phyloP scores from a whole-genome alignment of 2,888 invertebrate species.

The Chalcosyrphus nemorum region DNA sequence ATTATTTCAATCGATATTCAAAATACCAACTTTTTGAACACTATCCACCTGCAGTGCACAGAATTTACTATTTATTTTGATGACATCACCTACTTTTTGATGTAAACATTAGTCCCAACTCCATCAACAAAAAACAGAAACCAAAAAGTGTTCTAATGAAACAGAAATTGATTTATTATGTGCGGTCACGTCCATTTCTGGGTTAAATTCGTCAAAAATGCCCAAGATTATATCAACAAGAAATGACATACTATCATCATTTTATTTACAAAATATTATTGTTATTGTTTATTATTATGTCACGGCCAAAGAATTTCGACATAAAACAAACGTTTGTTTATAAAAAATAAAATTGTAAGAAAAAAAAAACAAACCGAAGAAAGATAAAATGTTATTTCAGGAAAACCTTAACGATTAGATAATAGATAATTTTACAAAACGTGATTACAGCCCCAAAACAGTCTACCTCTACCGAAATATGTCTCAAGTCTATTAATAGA shows the following conservation, averaged over 20 bases:
- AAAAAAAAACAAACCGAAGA: no score
- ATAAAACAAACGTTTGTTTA: background rate
- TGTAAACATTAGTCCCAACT: background rate
- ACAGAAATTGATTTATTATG: background rate
- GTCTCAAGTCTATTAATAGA: background rate
- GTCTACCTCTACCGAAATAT: background rate
- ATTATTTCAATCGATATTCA: no score
- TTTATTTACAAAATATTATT: background rate
- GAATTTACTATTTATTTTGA: background rate
- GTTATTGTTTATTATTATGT: background rate
- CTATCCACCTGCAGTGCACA: no score
- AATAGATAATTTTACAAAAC: background rate
- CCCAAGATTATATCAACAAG: background rate
- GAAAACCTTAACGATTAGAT: background rate
- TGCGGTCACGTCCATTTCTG: background rate
- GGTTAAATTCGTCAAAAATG: background rate
- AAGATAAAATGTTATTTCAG: background rate
- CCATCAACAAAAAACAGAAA: background rate
- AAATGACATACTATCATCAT: background rate
- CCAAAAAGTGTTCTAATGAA: background rate
- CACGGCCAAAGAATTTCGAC: background rate
- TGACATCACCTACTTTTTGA: background rate
- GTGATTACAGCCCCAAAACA: background rate
- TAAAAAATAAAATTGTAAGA: background rate
- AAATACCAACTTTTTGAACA: no score